These are phyloP conservation scores for Agrotis segetum DNA, from an alignment of 2,888 invertebrate genomes.

Conservation along the genomic window DNA sequence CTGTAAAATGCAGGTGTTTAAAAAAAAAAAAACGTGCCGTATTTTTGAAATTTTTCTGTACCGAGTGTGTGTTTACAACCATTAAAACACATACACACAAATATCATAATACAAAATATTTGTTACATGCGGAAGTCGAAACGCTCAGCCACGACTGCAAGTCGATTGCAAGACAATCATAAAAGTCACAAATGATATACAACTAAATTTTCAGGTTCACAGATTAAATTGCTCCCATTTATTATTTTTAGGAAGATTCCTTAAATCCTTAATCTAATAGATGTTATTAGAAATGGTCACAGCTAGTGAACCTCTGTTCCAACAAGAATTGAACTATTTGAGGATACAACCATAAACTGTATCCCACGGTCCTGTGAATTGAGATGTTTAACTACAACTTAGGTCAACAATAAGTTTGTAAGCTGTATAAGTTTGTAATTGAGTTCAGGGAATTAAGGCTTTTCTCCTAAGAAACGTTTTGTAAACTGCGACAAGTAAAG, in stretches of 20 bases:
- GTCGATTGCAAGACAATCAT: too few species aligned
- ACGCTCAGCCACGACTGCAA: too few species aligned
- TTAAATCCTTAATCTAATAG: not conserved
- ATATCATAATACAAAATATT: not conserved
- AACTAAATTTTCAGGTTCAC: not conserved
- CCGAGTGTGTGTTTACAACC: too few species aligned
- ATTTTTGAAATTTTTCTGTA: not conserved
- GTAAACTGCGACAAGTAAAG: not conserved
- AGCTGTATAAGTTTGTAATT: conserved; percentile 15
- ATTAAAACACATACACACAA: too few species aligned
- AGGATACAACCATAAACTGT: not conserved
- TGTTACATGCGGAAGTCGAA: not conserved
- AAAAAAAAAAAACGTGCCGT: too few species aligned
- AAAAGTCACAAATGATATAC: not conserved
- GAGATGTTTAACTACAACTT: not conserved
- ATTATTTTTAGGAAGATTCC: too few species aligned
- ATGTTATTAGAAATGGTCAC: not conserved
- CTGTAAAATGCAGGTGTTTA: too few species aligned
- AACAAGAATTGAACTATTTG: not conserved
- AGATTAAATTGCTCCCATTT: too few species aligned
- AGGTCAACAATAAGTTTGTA: not conserved
- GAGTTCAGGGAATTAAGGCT: conserved; percentile 23
- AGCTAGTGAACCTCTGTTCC: not conserved
- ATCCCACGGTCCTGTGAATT: conserved; percentile 1
- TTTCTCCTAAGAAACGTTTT: not conserved